Evolutionary conservation across 2,888 invertebrate species (phyloP).

Genomic region (Encarsia formosa): DNA sequence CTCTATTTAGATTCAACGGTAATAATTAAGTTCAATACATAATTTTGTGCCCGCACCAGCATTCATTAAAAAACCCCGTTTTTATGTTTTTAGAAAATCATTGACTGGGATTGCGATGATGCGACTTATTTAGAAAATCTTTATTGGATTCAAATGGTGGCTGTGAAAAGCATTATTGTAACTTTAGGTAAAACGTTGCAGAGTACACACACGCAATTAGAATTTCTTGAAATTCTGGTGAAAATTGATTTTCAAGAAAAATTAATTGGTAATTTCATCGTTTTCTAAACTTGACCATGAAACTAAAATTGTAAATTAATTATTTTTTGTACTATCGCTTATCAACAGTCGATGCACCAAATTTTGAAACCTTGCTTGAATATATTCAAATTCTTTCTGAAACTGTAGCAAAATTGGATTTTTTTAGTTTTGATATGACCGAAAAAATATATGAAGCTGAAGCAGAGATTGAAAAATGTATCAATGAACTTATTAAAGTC

Average conservation of each 20-base stretch:
- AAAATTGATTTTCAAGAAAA: conserved; percentile 37
- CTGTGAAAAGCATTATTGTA: conserved; percentile 59
- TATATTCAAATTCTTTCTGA: conserved; percentile 60
- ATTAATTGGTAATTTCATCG: conserved; percentile 34
- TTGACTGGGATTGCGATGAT: conserved; percentile 47
- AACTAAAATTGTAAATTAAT: not conserved
- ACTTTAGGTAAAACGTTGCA: conserved; percentile 61
- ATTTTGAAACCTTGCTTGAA: conserved; percentile 52
- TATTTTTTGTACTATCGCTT: not conserved
- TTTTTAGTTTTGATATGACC: conserved; percentile 53
- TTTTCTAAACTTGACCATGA: not conserved
- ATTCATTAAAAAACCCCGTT: no score
- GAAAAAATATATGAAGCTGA: conserved; percentile 54
- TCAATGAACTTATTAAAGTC: conserved; percentile 54
- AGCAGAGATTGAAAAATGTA: conserved; percentile 56
- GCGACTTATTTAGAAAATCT: conserved; percentile 55
- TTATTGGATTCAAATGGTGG: conserved; percentile 56
- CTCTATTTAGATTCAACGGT: no score
- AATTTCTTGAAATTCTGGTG: conserved; percentile 55
- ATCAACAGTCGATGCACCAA: conserved; percentile 42
- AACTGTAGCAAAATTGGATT: conserved; percentile 56
- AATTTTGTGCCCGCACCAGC: no score
- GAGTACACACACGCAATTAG: conserved; percentile 62
- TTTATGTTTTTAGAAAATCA: conserved; percentile 36
- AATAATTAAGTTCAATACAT: no score